A percentile compares a stretch with the other conserved stretches of the same genome.
phyloP scores from a whole-genome alignment of 2,113 vertebrate species.

The Takifugu flavidus region DNA sequence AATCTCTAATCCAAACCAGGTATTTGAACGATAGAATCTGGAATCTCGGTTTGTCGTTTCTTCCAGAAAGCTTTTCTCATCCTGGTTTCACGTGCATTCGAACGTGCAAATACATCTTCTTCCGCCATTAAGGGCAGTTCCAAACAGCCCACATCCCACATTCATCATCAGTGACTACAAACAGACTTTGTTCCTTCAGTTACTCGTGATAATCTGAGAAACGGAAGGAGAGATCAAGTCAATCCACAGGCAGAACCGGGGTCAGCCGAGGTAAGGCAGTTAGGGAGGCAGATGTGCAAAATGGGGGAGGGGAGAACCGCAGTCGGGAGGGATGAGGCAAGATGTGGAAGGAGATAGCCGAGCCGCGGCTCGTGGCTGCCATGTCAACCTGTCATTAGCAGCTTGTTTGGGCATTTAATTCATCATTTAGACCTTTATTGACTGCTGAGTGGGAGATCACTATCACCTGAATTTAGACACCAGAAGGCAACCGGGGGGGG shows the following conservation, averaged over 20 bases:
- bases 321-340: slow-evolving; percentile 18
- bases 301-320: slow-evolving; percentile 14
- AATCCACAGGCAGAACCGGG: neutral
- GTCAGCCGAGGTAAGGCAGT: slow-evolving; percentile 42
- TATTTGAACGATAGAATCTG: slow-evolving; percentile 2
- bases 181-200: slow-evolving; percentile 9
- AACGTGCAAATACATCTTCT: too few species aligned
- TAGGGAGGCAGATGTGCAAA: slow-evolving; percentile 20
- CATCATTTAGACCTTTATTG: slow-evolving; percentile 73
- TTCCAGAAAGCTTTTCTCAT: neutral
- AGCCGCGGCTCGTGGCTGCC: slow-evolving; percentile 51
- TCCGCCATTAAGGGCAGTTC: too few species aligned
- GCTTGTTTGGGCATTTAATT: slow-evolving; percentile 73
- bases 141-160: slow-evolving; percentile 16
- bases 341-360: slow-evolving; percentile 54
- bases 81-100: neutral
- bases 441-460: slow-evolving; percentile 66
- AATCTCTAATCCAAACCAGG: too few species aligned
- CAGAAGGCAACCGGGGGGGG: neutral
- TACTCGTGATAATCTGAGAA: neutral
- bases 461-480: slow-evolving; percentile 41
- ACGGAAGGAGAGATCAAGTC: slow-evolving; percentile 6
- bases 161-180: slow-evolving; percentile 13
- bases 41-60: neutral
- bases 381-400: slow-evolving; percentile 70